Evolutionary conservation across 2,797 vertebrate species (phyloP).

Genomic region (Paratrypauchen microcephalus): DNA sequence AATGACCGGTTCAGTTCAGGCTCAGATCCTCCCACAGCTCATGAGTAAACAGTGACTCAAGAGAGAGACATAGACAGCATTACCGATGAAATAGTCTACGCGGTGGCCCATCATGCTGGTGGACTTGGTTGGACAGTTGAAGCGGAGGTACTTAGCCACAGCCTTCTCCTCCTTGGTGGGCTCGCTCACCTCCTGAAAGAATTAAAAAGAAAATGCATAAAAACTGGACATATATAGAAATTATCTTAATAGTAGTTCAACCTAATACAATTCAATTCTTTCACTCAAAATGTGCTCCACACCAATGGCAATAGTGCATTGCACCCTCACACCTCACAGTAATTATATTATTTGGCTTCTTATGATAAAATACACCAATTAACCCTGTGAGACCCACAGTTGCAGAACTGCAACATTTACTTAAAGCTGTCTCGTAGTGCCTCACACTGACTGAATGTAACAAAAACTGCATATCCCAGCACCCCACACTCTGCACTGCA

Average conservation of each 20-base stretch:
- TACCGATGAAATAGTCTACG: conserved; percentile 97
- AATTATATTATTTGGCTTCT: too few species aligned
- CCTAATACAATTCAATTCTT: neutral
- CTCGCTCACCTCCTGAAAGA: conserved; percentile 90
- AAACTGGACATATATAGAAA: neutral
- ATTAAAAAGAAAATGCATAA: conserved; percentile 35
- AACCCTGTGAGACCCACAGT: too few species aligned
- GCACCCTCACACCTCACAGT: too few species aligned
- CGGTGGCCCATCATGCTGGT: conserved; percentile 98
- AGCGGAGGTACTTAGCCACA: conserved; percentile 95
- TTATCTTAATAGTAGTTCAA: neutral
- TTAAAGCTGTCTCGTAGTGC: too few species aligned
- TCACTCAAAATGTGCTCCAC: neutral
- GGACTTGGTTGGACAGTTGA: conserved; percentile 97
- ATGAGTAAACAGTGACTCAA: conserved; percentile 31
- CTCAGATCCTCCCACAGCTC: neutral
- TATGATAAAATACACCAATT: too few species aligned
- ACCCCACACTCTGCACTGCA: too few species aligned
- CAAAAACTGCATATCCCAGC: too few species aligned
- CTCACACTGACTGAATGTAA: too few species aligned
- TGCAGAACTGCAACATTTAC: too few species aligned
- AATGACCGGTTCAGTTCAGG: neutral
- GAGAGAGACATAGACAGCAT: conserved; percentile 31
- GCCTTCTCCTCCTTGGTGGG: conserved; percentile 98
- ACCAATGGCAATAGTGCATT: neutral